Evolutionary conservation across 2,888 invertebrate genomes (phyloP).

Genomic region (Parochlus steinenii): DNA sequence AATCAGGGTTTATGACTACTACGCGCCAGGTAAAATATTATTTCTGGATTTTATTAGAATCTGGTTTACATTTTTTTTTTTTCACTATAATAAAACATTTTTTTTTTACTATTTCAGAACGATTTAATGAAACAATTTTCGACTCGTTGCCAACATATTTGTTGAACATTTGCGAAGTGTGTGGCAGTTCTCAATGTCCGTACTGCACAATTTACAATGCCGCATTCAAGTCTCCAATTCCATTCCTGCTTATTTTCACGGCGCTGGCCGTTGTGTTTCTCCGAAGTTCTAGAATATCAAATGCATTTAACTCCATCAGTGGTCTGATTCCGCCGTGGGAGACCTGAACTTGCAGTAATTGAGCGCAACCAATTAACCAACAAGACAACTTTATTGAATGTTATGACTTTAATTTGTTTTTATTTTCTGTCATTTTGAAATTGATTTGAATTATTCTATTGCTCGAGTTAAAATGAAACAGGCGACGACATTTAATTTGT

Average conservation of each 20-base stretch:
- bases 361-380: too few relatives aligned
- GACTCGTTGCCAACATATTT: conserved; percentile 73
- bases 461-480: too few relatives aligned
- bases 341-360: background rate
- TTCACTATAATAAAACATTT: conserved; percentile 10
- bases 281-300: conserved; percentile 13
- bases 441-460: too few relatives aligned
- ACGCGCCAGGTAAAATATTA: conserved; percentile 64
- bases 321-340: conserved; percentile 11
- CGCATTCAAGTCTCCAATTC: conserved; percentile 25
- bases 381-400: too few relatives aligned
- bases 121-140: conserved; percentile 83
- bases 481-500: too few relatives aligned
- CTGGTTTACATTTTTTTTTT: conserved; percentile 10
- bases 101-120: conserved; percentile 41
- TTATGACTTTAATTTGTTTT: too few relatives aligned
- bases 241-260: conserved; percentile 15
- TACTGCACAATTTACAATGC: conserved; percentile 77
- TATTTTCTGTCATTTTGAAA: too few relatives aligned
- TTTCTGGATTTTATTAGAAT: conserved; percentile 1
- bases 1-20: conserved; percentile 85
- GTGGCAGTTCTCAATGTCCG: conserved; percentile 86
- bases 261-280: conserved; percentile 14
- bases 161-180: conserved; percentile 83
- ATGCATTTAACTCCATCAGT: conserved; percentile 7